Base-by-base conservation (phyloP, 2,888 invertebrate species). In the Andrena chrysosceles region DNA sequence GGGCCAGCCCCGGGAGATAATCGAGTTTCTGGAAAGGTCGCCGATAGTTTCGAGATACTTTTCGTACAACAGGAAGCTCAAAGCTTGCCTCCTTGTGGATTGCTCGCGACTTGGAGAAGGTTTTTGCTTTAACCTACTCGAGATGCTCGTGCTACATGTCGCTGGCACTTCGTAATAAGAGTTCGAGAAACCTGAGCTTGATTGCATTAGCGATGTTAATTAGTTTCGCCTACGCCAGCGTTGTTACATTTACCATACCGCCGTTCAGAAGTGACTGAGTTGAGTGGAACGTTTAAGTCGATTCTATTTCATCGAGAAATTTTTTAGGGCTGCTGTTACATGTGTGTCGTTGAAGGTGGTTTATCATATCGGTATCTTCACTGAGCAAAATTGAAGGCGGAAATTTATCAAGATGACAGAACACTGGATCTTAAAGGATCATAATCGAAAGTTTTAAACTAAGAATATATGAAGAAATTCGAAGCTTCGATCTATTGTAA, bases 71-170 rank as follows among this genome's bases (percentile, higher is more conserved):
- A 26, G 42, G 29, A 56, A 69, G 31, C 16, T 8, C 49, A 2
- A 70, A 77, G 56, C 42, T 54, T 48, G 60, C 63, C 56, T 56
- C 3, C 10, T 33, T 29, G 8, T 6, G 63, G 10, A 56, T 76
- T 26, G 52, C n/a, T 26, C 56, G 29, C 33, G 66, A 62, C 59
- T 71, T 20, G 66, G 35, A 52, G 62, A 56, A 56, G 42, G 52
- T 72, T 77, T 26, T 13, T 49, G 56, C 49, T 78, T 68, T 26
- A 56, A 59, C 26, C 49, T 64, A 63, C 68, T 78, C 64, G 72
- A 59, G 59, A 35, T 35, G 59, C 60, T 29, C 48, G 72, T 6
- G 49, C 67, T 72, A 72, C 66, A 60, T 73, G 59, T 66, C 72
- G 29, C 26, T 20, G 72, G n/a, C 13, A 20, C 60, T 72, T 7